Evolutionary conservation across 2,888 invertebrate genomes (phyloP).

Genomic region (Plebejus melissa): DNA sequence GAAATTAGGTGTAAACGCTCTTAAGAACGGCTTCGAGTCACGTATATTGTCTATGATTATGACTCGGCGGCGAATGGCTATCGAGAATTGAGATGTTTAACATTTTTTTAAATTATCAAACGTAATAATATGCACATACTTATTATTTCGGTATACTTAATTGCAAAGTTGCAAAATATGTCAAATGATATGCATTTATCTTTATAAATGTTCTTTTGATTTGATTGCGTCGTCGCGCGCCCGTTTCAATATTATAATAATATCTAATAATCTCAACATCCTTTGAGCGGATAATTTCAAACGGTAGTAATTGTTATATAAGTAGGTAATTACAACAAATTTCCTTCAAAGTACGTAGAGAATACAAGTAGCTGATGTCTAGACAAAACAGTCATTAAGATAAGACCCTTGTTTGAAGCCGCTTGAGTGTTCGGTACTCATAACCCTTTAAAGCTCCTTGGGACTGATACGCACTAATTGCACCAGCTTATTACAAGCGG

Average conservation of each 20-base stretch:
- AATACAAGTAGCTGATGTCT: constrained; percentile 45
- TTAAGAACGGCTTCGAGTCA: constrained; percentile 61
- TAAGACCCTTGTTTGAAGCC: constrained; percentile 46
- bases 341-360: constrained; percentile 9
- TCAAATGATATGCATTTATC: not conserved
- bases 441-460: constrained; percentile 62
- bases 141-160: too few relatives aligned
- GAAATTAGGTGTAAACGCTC: too few relatives aligned
- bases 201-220: too few relatives aligned
- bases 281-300: not conserved
- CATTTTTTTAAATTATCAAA: not conserved
- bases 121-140: too few relatives aligned
- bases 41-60: constrained; percentile 61
- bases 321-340: constrained; percentile 22
- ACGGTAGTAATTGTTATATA: not conserved
- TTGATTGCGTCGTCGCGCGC: too few relatives aligned
- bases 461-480: constrained; percentile 58
- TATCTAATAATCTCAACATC: not conserved
- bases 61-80: constrained; percentile 37
- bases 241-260: not conserved
- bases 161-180: too few relatives aligned
- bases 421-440: constrained; percentile 52
- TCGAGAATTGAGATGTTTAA: constrained; percentile 59
- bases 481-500: constrained; percentile 37
- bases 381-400: constrained; percentile 63